Evolutionary conservation across 2,113 vertebrate genomes (phyloP).

Genomic region (Bettongia penicillata): DNA sequence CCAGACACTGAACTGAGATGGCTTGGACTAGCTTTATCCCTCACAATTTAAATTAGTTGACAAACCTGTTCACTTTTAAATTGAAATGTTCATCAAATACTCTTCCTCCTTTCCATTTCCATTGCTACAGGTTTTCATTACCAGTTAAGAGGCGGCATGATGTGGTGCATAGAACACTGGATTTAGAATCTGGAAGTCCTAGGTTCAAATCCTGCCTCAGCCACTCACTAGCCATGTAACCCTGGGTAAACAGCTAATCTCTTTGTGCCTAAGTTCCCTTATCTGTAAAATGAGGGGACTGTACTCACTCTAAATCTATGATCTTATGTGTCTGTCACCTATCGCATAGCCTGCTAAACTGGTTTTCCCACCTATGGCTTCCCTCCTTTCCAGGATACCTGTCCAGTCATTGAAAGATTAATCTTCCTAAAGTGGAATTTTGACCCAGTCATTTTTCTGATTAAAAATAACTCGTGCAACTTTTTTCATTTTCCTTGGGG

Average conservation of each 20-base stretch:
- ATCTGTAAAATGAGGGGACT: not conserved
- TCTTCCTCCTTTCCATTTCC: not conserved
- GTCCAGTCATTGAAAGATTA: too few relatives aligned
- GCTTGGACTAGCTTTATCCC: not conserved
- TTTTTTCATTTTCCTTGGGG: too few relatives aligned
- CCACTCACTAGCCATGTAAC: not conserved
- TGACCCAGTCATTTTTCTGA: too few relatives aligned
- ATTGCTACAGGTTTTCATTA: not conserved
- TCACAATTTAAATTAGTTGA: not conserved
- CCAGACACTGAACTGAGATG: too few relatives aligned
- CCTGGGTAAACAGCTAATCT: not conserved
- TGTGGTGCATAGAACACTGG: not conserved
- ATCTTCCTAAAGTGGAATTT: too few relatives aligned
- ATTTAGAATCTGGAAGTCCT: not conserved
- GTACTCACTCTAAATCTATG: not conserved
- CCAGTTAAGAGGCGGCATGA: not conserved
- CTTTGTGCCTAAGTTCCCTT: not conserved
- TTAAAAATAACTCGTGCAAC: too few relatives aligned
- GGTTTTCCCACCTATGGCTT: not conserved
- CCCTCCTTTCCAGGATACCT: too few relatives aligned
- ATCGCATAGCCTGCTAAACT: not conserved
- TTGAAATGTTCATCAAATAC: not conserved
- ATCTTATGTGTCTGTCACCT: not conserved
- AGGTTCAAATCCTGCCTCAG: not conserved
- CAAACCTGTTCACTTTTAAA: not conserved